phyloP scores from a whole-genome alignment of 2,888 invertebrate genomes.

The Gasteruption jaculator region DNA sequence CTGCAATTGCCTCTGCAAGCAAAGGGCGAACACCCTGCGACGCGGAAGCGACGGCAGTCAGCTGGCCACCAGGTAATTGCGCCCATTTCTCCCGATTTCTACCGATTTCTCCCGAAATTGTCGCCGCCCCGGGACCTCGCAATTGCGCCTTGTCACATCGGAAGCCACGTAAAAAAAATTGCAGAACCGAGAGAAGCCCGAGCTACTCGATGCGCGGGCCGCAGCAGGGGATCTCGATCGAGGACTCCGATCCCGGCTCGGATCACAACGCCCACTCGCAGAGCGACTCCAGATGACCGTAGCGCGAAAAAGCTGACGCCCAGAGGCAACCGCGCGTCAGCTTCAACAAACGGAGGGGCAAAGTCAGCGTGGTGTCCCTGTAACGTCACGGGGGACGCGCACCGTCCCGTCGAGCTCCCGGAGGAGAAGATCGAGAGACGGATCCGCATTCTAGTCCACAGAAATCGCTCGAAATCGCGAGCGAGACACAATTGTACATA shows the following conservation, averaged over 20 bases:
- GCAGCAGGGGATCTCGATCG: slow-evolving; percentile 44
- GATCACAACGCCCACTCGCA: slow-evolving; percentile 43
- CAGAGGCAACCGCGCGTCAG: slow-evolving; percentile 39
- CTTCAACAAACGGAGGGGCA: slow-evolving; percentile 31
- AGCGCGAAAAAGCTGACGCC: slow-evolving; percentile 37
- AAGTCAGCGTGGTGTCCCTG: slow-evolving; percentile 19
- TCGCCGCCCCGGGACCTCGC: background rate
- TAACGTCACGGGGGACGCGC: slow-evolving; percentile 13
- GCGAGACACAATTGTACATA: no score
- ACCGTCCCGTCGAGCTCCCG: slow-evolving; percentile 5
- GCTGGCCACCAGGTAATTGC: slow-evolving; percentile 39
- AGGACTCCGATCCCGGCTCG: slow-evolving; percentile 44
- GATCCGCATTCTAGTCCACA: no score
- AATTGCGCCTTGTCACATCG: background rate
- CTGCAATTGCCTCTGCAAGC: slow-evolving; percentile 75
- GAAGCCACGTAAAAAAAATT: slow-evolving; percentile 15
- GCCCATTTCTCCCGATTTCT: background rate
- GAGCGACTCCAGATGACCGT: slow-evolving; percentile 48
- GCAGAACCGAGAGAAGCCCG: slow-evolving; percentile 43
- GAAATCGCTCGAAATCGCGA: no score
- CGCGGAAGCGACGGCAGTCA: slow-evolving; percentile 51
- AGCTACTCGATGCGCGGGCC: slow-evolving; percentile 41
- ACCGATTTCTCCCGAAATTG: slow-evolving; percentile 7
- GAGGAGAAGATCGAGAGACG: no score
- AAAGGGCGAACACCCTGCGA: slow-evolving; percentile 46